Evolutionary conservation across 2,888 invertebrate species (phyloP), one percentile per base, ranked within the genome.

Genomic region (Lithophane ornitopus): DNA sequence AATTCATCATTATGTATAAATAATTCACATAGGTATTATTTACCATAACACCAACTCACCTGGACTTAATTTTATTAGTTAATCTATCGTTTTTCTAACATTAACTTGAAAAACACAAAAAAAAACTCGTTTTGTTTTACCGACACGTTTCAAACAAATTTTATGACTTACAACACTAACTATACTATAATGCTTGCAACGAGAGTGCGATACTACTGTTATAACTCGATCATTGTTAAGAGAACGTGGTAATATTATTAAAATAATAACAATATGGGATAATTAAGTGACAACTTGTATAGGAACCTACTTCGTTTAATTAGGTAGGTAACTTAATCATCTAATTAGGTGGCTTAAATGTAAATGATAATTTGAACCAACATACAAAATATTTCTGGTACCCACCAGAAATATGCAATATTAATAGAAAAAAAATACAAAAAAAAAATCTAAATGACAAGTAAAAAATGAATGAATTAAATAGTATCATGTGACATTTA

Each of bases 261-360:
- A 78, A 82, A 82, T 54, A 76, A 72, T 59, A 80, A 59, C 65
- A 66, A n/a, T 39, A 54, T 2, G 3, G 61, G 75, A 75, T 74
- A 68, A 79, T 74, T 76, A 66, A 66, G 9, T 19, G 22, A 63
- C 66, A 56, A 41, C 7, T 16, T 16, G 16, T 22, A 16, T 26
- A 41, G 16, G 14, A 41, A 34, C 41, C n/a, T 77, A 56, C 28
- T 67, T 39, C 44, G 7, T 44, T 59, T 34, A 49, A 49, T 49
- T 34, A 75, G 34, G 16, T 74, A 34, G 16, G 8, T 61, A n/a
- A n/a, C 11, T 70, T 63, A 65, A 70, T 70, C 66, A 4, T 19
- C 3, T 54, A 62, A 76, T 62, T 22, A 52, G 14, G 7, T 46
- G 26, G 22, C 74, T 49, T 26, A 19, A 46, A 39, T 14, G 39